Conservation (phyloP, 2,113 vertebrate genomes). For the Corythaeola cristata region DNA sequence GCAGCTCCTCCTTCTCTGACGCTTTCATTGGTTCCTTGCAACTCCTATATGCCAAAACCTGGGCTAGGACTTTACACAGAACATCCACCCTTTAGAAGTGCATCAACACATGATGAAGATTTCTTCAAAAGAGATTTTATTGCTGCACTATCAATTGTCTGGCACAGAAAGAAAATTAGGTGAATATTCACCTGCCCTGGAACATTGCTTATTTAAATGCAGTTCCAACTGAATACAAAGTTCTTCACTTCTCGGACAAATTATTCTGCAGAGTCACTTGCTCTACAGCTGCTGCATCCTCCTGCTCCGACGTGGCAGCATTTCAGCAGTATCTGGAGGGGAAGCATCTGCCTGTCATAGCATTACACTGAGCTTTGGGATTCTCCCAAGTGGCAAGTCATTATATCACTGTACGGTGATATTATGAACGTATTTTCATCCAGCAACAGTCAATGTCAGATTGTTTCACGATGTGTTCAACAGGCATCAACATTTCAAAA, state of each 20-base stretch:
- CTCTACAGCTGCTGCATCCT: constrained; percentile 26
- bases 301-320: constrained; percentile 1
- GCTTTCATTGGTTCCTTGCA: background rate
- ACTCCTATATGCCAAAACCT: background rate
- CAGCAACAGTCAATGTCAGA: constrained; percentile 45
- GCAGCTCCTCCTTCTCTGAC: background rate
- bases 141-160: background rate
- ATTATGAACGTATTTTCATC: constrained; percentile 59
- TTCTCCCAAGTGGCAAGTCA: constrained; percentile 31
- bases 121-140: background rate
- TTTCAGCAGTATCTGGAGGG: constrained; percentile 30
- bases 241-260: constrained; percentile 13
- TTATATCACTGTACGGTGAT: constrained; percentile 17
- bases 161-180: background rate
- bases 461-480: constrained; percentile 46
- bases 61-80: background rate
- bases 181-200: background rate
- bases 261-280: constrained; percentile 41
- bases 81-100: background rate
- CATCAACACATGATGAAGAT: background rate
- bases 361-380: constrained; percentile 20
- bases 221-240: background rate
- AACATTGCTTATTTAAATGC: background rate
- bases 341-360: background rate
- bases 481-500: constrained; percentile 53